These are phyloP conservation scores for Dasysyrphus albostriatus DNA, from an alignment of 2,888 invertebrate species.

Conservation along the genomic window DNA sequence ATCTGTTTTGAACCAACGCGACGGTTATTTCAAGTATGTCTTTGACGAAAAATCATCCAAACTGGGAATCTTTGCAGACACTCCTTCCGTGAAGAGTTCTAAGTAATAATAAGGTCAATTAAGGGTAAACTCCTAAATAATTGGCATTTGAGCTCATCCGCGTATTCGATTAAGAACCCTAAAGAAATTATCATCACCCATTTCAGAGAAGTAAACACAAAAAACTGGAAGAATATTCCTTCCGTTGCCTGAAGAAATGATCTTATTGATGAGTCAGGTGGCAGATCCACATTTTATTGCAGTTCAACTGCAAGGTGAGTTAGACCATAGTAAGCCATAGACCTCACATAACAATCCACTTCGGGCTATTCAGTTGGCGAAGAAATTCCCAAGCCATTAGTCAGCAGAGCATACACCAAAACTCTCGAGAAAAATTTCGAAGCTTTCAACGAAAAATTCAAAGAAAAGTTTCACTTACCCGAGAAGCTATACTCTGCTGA, in stretches of 20 bases:
- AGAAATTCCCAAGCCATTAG: slow-evolving; percentile 84
- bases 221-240: slow-evolving; percentile 85
- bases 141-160: slow-evolving; percentile 89
- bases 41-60: slow-evolving; percentile 81
- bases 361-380: slow-evolving; percentile 85
- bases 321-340: slow-evolving; percentile 93
- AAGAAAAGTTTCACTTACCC: slow-evolving; percentile 90
- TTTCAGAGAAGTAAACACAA: slow-evolving; percentile 86
- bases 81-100: slow-evolving; percentile 92
- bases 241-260: slow-evolving; percentile 87
- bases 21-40: slow-evolving; percentile 84
- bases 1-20: slow-evolving; percentile 91
- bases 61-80: slow-evolving; percentile 87
- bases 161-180: slow-evolving; percentile 88
- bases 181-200: slow-evolving; percentile 91
- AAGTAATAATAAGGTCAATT: slow-evolving; percentile 82
- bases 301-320: slow-evolving; percentile 89
- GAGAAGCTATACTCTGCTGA: slow-evolving; percentile 88
- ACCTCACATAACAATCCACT: slow-evolving; percentile 92
- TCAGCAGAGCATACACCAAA: slow-evolving; percentile 88
- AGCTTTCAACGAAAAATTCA: slow-evolving; percentile 91
- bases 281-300: slow-evolving; percentile 91
- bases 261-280: slow-evolving; percentile 85
- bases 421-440: slow-evolving; percentile 86
- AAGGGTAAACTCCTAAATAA: slow-evolving; percentile 88